Conservation (phyloP, 2,797 vertebrate genomes). For the Margarornis squamiger region DNA sequence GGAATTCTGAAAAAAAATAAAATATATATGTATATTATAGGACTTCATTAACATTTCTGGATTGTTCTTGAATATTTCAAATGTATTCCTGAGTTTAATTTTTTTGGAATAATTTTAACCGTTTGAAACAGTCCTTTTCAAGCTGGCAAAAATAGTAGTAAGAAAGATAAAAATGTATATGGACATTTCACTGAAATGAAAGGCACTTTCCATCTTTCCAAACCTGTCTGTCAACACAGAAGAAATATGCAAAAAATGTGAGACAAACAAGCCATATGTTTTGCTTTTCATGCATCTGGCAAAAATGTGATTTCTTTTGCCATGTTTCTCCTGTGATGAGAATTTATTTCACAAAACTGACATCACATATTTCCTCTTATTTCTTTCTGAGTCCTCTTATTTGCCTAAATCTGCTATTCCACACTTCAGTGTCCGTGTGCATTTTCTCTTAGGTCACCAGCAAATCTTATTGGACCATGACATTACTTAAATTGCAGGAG, state of each 20-base stretch:
- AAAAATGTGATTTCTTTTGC: conserved; percentile 58
- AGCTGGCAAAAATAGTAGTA: background rate
- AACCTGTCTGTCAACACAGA: conserved; percentile 43
- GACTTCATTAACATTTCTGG: background rate
- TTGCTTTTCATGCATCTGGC: conserved; percentile 60
- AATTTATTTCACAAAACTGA: conserved; percentile 54
- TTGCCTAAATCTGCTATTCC: background rate
- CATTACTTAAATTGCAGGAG: background rate
- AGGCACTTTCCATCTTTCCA: conserved; percentile 32
- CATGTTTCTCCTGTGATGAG: conserved; percentile 39
- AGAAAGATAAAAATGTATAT: background rate
- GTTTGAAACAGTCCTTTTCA: background rate
- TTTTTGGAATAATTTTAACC: background rate
- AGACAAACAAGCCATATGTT: conserved; percentile 64
- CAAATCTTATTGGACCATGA: background rate
- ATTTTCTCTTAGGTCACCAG: background rate
- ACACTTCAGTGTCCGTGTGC: background rate
- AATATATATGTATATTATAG: background rate
- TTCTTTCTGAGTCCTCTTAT: background rate
- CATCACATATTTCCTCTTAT: background rate
- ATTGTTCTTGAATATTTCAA: background rate
- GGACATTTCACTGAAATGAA: conserved; percentile 1
- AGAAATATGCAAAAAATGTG: conserved; percentile 52
- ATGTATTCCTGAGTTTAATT: background rate
- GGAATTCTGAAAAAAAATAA: background rate